Base-by-base conservation (phyloP, 2,113 vertebrate genomes). In the Oostethus manadensis region DNA sequence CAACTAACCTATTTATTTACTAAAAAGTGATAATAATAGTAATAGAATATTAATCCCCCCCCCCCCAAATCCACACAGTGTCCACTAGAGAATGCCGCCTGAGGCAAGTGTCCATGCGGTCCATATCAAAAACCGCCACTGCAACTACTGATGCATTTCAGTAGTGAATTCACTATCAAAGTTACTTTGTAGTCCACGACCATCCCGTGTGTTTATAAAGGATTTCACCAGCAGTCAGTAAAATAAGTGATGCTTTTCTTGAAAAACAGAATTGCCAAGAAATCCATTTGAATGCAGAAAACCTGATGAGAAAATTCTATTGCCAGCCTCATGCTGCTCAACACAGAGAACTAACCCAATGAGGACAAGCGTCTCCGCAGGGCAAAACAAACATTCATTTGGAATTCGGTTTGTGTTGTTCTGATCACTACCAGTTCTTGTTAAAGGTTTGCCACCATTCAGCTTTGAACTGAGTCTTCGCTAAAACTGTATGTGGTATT, bases 301-400 rank as follows among this genome's bases (percentile, higher is more conserved):
- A 1, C 22, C 16, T 51, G 26, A n/a, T n/a, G 3, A 51, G 50
- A 26, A 29, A 33, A 33, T 51, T 15, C 16, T n/a, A 29, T 33
- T 18, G 17, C 17, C 17, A 54, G 21, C 21, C 22, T 14, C 13
- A 54, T 54, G 17, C 16, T 18, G 51, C 17, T 54, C 21, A 54
- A 21, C 18, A 6, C 11, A 13, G 38, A 14, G 38, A 42, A 42
- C 38, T 3, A 42, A 33, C 51, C 16, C 23, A 33, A 8, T 33
- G 26, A 4, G 26, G 26, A 33, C 51, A 33, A 17, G n/a, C 3
- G 23, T 51, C 3, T 17, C 50, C 16, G 3, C 4, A 51, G 9
- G 23, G 50, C 26, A 54, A 54, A 54, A 35, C 10, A 54, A 35
- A 35, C 51, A 33, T 53, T 49, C 26, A 53, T n/a, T 33, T 53